Conservation (phyloP, 2,888 invertebrate species). For the Archips xylosteana region DNA sequence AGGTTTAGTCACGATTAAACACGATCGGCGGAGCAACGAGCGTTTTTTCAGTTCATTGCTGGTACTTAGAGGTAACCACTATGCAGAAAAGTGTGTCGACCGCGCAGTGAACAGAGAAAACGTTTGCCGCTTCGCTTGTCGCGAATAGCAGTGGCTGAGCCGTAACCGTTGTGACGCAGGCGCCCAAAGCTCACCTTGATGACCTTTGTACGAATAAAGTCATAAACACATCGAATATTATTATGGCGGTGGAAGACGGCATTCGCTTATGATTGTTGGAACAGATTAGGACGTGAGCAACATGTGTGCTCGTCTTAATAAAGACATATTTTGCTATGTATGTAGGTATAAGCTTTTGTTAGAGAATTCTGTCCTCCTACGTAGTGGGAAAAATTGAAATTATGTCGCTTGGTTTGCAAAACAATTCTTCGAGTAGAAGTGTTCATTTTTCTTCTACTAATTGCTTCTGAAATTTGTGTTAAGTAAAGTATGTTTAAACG, state of each 20-base stretch:
- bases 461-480: neutral
- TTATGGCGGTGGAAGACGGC: neutral
- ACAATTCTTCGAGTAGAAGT: neutral
- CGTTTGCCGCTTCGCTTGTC: no score
- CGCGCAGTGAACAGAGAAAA: no score
- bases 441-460: neutral
- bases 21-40: no score
- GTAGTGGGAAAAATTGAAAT: neutral
- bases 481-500: no score
- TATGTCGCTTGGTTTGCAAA: neutral
- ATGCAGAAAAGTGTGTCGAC: no score
- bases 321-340: no score
- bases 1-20: no score
- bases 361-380: neutral
- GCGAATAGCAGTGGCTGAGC: no score
- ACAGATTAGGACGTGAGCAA: neutral
- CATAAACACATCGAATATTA: conserved; percentile 6
- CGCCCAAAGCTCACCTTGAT: neutral
- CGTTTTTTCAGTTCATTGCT: no score
- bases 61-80: no score
- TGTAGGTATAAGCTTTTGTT: neutral
- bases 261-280: neutral
- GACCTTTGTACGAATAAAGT: conserved; percentile 1
- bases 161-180: no score
- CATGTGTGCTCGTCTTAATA: neutral